These are phyloP conservation scores for Dicranocentrus wangi DNA, from an alignment of 2,888 invertebrate species.

Conservation along the genomic window DNA sequence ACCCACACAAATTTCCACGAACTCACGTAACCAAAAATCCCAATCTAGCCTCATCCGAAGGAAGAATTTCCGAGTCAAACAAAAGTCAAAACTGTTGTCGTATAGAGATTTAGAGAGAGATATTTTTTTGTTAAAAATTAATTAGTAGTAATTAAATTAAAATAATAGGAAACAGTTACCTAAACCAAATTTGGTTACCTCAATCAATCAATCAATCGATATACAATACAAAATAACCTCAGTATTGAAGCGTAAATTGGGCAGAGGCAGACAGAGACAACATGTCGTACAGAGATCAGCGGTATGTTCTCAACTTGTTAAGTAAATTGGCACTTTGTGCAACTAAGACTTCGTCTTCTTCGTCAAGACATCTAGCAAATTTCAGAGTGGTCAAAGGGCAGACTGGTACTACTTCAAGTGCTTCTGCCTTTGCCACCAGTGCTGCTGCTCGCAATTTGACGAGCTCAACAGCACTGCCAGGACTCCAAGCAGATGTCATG, in stretches of 20 bases:
- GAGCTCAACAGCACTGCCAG: slow-evolving; percentile 60
- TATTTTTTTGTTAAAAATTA: background rate
- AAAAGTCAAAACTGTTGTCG: no score
- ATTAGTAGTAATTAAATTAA: background rate
- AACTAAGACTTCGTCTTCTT: slow-evolving; percentile 28
- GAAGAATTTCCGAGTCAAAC: background rate
- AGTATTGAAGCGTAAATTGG: background rate
- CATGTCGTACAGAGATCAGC: slow-evolving; percentile 70
- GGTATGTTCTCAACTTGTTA: slow-evolving; percentile 68
- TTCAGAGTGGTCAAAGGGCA: slow-evolving; percentile 60
- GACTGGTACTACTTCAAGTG: slow-evolving; percentile 15
- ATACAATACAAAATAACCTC: no score
- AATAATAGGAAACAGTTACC: no score
- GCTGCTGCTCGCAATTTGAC: slow-evolving; percentile 41
- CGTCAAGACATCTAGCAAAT: slow-evolving; percentile 58
- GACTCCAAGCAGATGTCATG: slow-evolving; percentile 61
- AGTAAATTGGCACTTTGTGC: slow-evolving; percentile 63
- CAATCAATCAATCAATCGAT: no score
- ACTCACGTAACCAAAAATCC: no score
- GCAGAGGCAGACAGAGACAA: slow-evolving; percentile 50
- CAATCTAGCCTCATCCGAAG: no score
- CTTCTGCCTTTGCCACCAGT: slow-evolving; percentile 48
- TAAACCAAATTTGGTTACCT: background rate
- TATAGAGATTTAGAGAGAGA: no score
- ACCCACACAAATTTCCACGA: no score